Evolutionary conservation across 2,797 vertebrate species (phyloP), one percentile per base, ranked within the genome.

Genomic region (Pogoniulus pusillus): DNA sequence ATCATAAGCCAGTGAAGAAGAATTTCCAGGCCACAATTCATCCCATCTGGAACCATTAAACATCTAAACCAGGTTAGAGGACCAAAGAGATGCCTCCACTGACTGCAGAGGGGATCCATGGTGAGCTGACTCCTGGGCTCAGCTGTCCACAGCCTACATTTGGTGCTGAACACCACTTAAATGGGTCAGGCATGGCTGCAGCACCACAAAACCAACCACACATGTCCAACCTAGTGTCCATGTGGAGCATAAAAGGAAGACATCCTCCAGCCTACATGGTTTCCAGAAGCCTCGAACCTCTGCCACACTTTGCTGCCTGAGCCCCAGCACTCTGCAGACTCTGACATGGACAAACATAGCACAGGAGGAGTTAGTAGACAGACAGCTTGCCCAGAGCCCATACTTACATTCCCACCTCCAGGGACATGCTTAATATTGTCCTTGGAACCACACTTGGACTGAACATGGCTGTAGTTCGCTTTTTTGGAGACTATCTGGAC

Each of bases 401-500:
- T 98, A 98, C 99, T 97, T 97, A 99, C 99, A 98, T 98, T 99
- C 95, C 98, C 99, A 97, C 99, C 99, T 93, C 99, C 98, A 55
- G 98, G 98, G 97, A 99, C 98, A 98, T 99, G 97, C 98, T 99
- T 99, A 97, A 98, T 98, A 98, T 99, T 99, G 97, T 99, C 99
- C 70, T 98, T 99, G 71, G 99, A 99, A 94, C 98, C 98, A 84
- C 99, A 98, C 98, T 99, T 99, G 92, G 99, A 98, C 88, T 98
- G 98, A 97, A 99, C 97, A 96, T 99, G 99, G 98, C 98, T 99
- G 99, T 99, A 99, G 98, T 98, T 99, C 98, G 98, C 97, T 97
- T 99, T 99, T 99, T 99, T 99, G 98, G 98, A 98, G 98, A 98
- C 98, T 98, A 99, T 98, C 97, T 99, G 98, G 98, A 99, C 99